A percentile compares a stretch with the other conserved stretches of the same genome.
These are phyloP conservation scores for Amblyjoppa fuscipennis DNA, from an alignment of 2,888 invertebrate species.

Conservation along the genomic window DNA sequence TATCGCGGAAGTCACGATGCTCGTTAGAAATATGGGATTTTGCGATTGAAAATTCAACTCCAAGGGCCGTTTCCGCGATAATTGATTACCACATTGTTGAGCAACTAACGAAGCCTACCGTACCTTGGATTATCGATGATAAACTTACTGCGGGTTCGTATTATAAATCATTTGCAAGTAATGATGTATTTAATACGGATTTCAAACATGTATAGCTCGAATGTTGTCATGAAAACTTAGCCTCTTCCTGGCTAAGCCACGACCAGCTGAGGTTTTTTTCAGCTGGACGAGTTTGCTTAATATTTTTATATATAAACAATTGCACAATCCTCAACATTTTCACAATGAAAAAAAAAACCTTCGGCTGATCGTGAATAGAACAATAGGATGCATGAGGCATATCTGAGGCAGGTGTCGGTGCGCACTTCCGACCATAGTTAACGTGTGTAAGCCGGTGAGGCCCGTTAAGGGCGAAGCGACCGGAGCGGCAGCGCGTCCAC, in stretches of 20 bases:
- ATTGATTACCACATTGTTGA: background rate
- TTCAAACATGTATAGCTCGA: background rate
- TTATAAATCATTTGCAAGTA: too few relatives aligned
- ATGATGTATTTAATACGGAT: background rate
- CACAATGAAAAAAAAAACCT: background rate
- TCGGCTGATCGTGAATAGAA: background rate
- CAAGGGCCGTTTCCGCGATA: background rate
- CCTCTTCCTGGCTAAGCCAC: too few relatives aligned
- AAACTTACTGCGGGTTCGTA: background rate
- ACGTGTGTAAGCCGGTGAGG: conserved; percentile 37
- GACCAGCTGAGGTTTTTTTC: too few relatives aligned
- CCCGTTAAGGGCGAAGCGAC: conserved; percentile 35
- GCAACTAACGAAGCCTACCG: background rate
- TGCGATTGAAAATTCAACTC: conserved; percentile 14
- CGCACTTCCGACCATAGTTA: conserved; percentile 33
- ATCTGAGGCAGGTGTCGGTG: conserved; percentile 30
- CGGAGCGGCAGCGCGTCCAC: conserved; percentile 21
- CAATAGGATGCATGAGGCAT: background rate
- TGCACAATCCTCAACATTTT: background rate
- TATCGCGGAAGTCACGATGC: conserved; percentile 68
- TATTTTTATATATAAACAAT: background rate
- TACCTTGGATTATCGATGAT: background rate
- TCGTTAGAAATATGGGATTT: conserved; percentile 56
- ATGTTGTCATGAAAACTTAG: background rate
- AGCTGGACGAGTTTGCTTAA: background rate